A percentile compares a stretch with the other conserved stretches of the same genome.
phyloP scores from a whole-genome alignment of 2,888 invertebrate genomes.

The Chrysolina americana region DNA sequence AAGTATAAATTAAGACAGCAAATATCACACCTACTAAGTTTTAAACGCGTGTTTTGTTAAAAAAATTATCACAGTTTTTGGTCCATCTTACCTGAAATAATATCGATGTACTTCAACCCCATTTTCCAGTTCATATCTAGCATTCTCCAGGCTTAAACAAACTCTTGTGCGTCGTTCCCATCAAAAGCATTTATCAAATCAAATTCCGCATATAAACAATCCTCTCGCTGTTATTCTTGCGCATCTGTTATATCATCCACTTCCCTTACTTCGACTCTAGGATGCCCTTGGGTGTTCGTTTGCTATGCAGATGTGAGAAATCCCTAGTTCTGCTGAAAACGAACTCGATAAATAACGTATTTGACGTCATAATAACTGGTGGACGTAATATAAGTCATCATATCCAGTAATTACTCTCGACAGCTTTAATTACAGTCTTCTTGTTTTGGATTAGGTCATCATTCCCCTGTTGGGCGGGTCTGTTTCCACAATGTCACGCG shows the following conservation, averaged over 20 bases:
- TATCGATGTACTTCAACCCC: background rate
- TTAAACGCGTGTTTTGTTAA: too few species aligned
- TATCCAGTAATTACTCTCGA: slow-evolving; percentile 41
- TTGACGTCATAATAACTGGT: slow-evolving; percentile 36
- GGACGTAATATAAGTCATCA: slow-evolving; percentile 38
- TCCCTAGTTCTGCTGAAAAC: slow-evolving; percentile 35
- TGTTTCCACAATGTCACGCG: slow-evolving; percentile 2
- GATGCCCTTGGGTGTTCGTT: slow-evolving; percentile 2
- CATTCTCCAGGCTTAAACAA: background rate
- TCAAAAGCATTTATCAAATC: background rate
- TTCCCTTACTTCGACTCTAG: background rate
- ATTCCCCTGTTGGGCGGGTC: background rate
- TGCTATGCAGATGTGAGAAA: slow-evolving; percentile 13
- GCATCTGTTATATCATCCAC: slow-evolving; percentile 7
- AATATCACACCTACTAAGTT: too few species aligned
- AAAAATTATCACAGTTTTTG: too few species aligned
- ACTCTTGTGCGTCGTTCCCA: background rate
- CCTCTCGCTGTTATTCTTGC: background rate
- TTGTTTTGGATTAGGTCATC: slow-evolving; percentile 20
- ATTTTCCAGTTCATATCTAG: background rate
- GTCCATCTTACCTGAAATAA: background rate
- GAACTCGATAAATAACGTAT: slow-evolving; percentile 35
- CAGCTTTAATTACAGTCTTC: slow-evolving; percentile 42
- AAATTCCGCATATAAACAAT: background rate
- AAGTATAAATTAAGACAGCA: too few species aligned